Evolutionary conservation across 1,140 invertebrate genomes (phyloP).

Genomic region (Drosophila prosaltans): DNA sequence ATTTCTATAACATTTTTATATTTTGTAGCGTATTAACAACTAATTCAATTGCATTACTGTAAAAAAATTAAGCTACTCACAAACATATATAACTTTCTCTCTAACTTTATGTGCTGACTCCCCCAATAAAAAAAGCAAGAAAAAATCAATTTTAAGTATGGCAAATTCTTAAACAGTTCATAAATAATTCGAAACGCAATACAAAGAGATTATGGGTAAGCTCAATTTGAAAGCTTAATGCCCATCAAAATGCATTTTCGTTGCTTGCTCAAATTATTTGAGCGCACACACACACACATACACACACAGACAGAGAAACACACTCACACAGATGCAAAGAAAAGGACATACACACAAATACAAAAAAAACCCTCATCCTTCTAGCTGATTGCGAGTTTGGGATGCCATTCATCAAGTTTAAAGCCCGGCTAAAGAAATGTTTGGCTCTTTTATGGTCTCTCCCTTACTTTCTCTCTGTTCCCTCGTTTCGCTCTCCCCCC

Average conservation of each 20-base stretch:
- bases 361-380: not conserved
- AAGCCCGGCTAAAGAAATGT: conserved; percentile 48
- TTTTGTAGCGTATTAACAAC: too few species aligned
- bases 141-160: conserved; percentile 20
- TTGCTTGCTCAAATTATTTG: conserved; percentile 36
- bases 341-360: not conserved
- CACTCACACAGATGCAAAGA: not conserved
- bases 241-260: conserved; percentile 66
- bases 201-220: conserved; percentile 59
- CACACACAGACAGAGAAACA: not conserved
- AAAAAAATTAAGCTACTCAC: too few species aligned
- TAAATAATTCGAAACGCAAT: conserved; percentile 59
- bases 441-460: conserved; percentile 12
- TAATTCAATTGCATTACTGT: too few species aligned
- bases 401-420: conserved; percentile 68
- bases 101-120: conserved; percentile 4
- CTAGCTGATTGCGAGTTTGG: conserved; percentile 7
- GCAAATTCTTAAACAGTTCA: conserved; percentile 34
- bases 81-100: not conserved
- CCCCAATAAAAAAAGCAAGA: not conserved
- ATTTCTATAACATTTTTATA: too few species aligned
- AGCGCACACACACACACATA: not conserved
- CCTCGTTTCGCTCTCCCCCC: not conserved
- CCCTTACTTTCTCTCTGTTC: not conserved
- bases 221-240: conserved; percentile 63